Base-by-base conservation (phyloP, 2,888 invertebrate species). In the Loripinus fragilis region DNA sequence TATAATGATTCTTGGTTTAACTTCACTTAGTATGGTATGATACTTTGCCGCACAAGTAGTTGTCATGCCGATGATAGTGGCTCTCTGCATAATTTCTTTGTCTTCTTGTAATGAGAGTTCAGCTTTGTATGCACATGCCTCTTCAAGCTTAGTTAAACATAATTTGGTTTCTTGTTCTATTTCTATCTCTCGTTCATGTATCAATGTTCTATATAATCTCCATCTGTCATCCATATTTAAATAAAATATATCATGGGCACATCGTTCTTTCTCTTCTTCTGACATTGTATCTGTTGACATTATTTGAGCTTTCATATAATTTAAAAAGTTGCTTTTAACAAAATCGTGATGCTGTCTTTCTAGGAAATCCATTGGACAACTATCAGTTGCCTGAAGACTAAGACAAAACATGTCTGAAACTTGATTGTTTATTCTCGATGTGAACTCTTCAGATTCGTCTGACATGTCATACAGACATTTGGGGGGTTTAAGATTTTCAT, bases 201-300 rank as follows among this genome's bases (percentile, higher is more conserved):
- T 85, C 94, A 94, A 94, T 66, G 83, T 82, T 28, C 91, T 87
- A 83, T 94, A 95, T 45, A 94, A 78, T n/a, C 87, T 90, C 95
- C 95, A 95, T 76, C 94, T 92, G 1, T 93, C 86, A 17, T 81
- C 23, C 42, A 73, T 69, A 90, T 79, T 17, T 30, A 72, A 60
- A 12, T 1, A 3, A 23, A 33, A 23, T 12, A 72, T 30, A 45
- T 72, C 17, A 7, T 28, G 0, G 0, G 42, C 35, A n/a, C 23
- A 8, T 7, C 28, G 15, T 17, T 52, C 30, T 28, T 41, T 28
- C 28, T 38, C 42, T 30, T 67, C 60, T 15, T 30, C 60, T n/a
- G 60, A 33, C 60, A 60, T 60, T 33, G 33, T 60, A 20, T 60
- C 60, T 7, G 30, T 60, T 2, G 33, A 60, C 17, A 20, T 7